Evolutionary conservation across 2,797 vertebrate genomes (phyloP).

Genomic region (Sus cebifrons): DNA sequence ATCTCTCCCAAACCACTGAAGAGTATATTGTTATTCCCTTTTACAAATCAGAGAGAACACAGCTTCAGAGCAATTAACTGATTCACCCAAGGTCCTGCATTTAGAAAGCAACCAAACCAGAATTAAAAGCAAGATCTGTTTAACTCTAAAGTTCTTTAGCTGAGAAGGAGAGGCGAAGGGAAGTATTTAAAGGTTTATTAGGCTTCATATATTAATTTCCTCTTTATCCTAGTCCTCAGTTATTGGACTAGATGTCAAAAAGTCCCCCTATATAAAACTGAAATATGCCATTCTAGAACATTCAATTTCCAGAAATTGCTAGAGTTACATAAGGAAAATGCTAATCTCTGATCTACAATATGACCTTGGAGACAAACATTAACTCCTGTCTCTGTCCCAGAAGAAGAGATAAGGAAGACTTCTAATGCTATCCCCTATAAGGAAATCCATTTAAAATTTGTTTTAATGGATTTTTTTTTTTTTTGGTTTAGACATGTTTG

Average conservation of each 20-base stretch:
- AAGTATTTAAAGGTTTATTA: not conserved
- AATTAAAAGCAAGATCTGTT: not conserved
- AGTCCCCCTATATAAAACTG: not conserved
- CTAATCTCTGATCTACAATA: not conserved
- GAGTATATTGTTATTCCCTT: not conserved
- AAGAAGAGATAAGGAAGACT: not conserved
- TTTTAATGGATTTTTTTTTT: conserved; percentile 21
- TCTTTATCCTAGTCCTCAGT: not conserved
- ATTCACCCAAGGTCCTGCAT: not conserved
- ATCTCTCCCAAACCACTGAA: not conserved
- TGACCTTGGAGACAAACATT: not conserved
- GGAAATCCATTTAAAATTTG: not conserved
- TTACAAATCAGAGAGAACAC: not conserved
- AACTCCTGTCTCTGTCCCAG: not conserved
- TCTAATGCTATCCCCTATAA: not conserved
- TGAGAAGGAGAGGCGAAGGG: not conserved
- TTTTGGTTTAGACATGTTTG: conserved; percentile 11
- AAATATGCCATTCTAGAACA: not conserved
- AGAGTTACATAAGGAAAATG: not conserved
- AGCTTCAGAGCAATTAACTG: not conserved
- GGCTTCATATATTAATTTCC: not conserved
- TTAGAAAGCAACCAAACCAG: not conserved
- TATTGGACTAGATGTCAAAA: not conserved
- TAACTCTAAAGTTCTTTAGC: not conserved
- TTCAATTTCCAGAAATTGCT: not conserved